phyloP scores from a whole-genome alignment of 1,140 invertebrate genomes.

The Leguminivora glycinivorella region DNA sequence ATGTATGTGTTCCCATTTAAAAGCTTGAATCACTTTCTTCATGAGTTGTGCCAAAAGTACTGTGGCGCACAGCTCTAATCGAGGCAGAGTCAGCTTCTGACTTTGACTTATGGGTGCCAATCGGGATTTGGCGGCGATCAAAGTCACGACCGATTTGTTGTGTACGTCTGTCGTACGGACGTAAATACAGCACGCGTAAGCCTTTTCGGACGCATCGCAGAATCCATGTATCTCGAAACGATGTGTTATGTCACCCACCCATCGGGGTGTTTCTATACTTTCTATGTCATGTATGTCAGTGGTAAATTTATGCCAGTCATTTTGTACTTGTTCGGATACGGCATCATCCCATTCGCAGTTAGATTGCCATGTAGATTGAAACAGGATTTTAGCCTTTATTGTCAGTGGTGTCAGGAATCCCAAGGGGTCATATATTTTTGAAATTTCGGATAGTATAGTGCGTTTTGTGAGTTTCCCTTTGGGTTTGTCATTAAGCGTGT shows the following conservation, averaged over 20 bases:
- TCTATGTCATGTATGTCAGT: slow-evolving; percentile 14
- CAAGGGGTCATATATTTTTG: neutral
- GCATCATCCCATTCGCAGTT: neutral
- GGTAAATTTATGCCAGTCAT: neutral
- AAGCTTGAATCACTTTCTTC: slow-evolving; percentile 7
- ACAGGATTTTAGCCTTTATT: neutral
- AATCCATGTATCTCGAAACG: slow-evolving; percentile 43
- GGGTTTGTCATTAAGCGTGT: neutral
- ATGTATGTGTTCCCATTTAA: neutral
- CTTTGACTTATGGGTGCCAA: slow-evolving; percentile 21
- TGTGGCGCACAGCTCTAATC: neutral
- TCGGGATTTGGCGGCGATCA: slow-evolving; percentile 26
- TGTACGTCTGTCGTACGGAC: slow-evolving; percentile 12
- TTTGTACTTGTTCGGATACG: neutral
- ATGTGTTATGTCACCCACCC: slow-evolving; percentile 28
- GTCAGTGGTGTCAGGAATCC: neutral
- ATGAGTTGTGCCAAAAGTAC: slow-evolving; percentile 30
- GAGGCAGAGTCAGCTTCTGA: slow-evolving; percentile 23
- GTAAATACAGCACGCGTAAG: slow-evolving; percentile 43
- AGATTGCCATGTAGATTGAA: neutral
- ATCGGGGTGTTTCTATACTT: slow-evolving; percentile 29
- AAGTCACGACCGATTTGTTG: neutral
- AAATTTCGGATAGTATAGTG: neutral
- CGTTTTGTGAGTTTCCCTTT: neutral
- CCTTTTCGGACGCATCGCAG: slow-evolving; percentile 44